Evolutionary conservation across 2,888 invertebrate species (phyloP).

Genomic region (Sabellastarte sp.): DNA sequence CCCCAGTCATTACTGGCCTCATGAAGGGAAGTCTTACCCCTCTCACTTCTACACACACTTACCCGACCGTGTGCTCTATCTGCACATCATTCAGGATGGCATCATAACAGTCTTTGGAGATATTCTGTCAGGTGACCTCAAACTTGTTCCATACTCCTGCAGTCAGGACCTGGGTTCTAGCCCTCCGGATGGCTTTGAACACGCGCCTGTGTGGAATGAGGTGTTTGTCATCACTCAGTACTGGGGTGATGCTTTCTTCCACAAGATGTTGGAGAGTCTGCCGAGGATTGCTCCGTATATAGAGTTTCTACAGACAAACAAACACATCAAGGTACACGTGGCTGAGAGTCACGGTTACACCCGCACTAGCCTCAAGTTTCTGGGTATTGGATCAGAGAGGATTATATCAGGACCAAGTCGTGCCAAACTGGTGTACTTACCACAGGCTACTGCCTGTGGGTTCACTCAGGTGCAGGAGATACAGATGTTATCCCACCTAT

Average conservation of each 20-base stretch:
- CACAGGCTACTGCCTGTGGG: slow-evolving; percentile 30
- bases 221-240: slow-evolving; percentile 31
- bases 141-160: slow-evolving; percentile 29
- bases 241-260: slow-evolving; percentile 29
- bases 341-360: slow-evolving; percentile 17
- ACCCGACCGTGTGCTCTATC: slow-evolving; percentile 24
- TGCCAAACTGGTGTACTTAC: slow-evolving; percentile 26
- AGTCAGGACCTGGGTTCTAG: slow-evolving; percentile 23
- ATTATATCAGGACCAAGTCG: slow-evolving; percentile 21
- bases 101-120: slow-evolving; percentile 26
- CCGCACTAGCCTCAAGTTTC: slow-evolving; percentile 10
- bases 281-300: slow-evolving; percentile 29
- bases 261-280: slow-evolving; percentile 26
- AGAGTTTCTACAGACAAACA: slow-evolving; percentile 21
- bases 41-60: slow-evolving; percentile 15
- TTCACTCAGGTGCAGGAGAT: slow-evolving; percentile 20
- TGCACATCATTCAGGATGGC: slow-evolving; percentile 26
- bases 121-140: slow-evolving; percentile 22
- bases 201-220: slow-evolving; percentile 21
- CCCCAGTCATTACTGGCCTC: slow-evolving; percentile 28
- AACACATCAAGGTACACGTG: slow-evolving; percentile 23
- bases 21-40: slow-evolving; percentile 26
- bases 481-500: slow-evolving; percentile 19
- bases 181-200: slow-evolving; percentile 14
- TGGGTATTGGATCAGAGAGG: slow-evolving; percentile 22